A percentile compares a stretch with the other conserved stretches of the same genome.
Conservation (phyloP, 2,888 invertebrate species). For the Stenoptilia bipunctidactyla region DNA sequence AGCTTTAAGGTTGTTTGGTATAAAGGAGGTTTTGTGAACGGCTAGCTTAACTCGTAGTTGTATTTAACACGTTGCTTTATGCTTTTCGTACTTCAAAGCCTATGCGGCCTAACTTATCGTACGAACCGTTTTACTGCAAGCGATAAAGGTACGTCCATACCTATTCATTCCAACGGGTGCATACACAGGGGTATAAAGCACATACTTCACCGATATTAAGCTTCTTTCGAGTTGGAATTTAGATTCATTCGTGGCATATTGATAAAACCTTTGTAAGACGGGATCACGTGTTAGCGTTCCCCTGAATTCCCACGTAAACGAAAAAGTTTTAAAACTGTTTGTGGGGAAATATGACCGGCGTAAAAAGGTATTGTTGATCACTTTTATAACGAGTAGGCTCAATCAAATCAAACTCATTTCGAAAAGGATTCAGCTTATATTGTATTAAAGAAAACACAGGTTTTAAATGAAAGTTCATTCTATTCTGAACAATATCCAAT, state of each 20-base stretch:
- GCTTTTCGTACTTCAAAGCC: constrained; percentile 39
- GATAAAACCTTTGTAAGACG: background rate
- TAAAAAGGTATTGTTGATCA: background rate
- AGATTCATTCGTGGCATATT: constrained; percentile 1
- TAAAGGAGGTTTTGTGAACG: constrained; percentile 27
- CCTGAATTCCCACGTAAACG: background rate
- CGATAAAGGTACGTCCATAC: constrained; percentile 33
- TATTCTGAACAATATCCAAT: too few relatives aligned
- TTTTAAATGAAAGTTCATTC: too few relatives aligned
- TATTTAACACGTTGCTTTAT: constrained; percentile 40
- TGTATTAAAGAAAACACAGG: too few relatives aligned
- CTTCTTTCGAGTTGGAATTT: background rate
- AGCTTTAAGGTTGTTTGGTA: constrained; percentile 24
- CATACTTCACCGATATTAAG: background rate
- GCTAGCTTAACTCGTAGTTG: constrained; percentile 22
- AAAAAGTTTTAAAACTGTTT: background rate
- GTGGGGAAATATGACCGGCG: background rate
- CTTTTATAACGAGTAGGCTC: background rate
- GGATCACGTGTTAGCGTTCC: background rate
- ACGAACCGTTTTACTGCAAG: constrained; percentile 37
- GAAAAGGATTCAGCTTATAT: too few relatives aligned
- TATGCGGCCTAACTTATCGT: constrained; percentile 45
- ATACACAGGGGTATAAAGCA: background rate
- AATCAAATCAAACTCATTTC: too few relatives aligned
- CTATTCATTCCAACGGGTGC: background rate